These are phyloP conservation scores for Leptopilina myrica DNA, from an alignment of 2,888 invertebrate genomes.

Conservation along the genomic window DNA sequence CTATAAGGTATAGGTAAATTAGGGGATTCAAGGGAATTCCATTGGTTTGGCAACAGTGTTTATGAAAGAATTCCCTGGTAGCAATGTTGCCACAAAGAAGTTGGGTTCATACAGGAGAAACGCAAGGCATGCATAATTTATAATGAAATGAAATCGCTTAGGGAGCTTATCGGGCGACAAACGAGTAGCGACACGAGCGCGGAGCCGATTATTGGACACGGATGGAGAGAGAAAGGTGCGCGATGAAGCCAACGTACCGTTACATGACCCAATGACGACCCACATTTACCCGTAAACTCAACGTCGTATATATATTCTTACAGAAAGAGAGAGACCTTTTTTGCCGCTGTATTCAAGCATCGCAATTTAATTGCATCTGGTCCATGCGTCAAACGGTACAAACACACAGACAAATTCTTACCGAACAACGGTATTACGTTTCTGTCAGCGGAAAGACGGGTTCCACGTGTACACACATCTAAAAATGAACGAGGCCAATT, in stretches of 20 bases:
- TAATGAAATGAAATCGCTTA: constrained; percentile 35
- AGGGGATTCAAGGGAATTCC: background rate
- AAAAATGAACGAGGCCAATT: constrained; percentile 13
- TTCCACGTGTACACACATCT: constrained; percentile 1
- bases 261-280: constrained; percentile 74
- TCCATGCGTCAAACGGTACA: constrained; percentile 50
- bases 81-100: constrained; percentile 26
- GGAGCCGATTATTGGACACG: constrained; percentile 35
- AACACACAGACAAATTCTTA: constrained; percentile 14
- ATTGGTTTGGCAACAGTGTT: constrained; percentile 17
- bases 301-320: constrained; percentile 37
- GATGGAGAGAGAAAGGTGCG: constrained; percentile 52
- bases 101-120: background rate
- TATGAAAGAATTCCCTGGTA: background rate
- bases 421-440: constrained; percentile 38
- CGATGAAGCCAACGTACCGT: constrained; percentile 66
- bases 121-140: constrained; percentile 25
- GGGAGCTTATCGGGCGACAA: constrained; percentile 33
- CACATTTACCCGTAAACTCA: constrained; percentile 60
- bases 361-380: constrained; percentile 51
- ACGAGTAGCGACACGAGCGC: constrained; percentile 33
- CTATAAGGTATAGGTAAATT: background rate
- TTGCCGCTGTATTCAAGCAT: constrained; percentile 37
- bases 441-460: background rate
- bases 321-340: constrained; percentile 32